A percentile compares a stretch with the other conserved stretches of the same genome.
These are phyloP conservation scores for Eristalis tenax DNA, from an alignment of 2,888 invertebrate species.

Conservation along the genomic window DNA sequence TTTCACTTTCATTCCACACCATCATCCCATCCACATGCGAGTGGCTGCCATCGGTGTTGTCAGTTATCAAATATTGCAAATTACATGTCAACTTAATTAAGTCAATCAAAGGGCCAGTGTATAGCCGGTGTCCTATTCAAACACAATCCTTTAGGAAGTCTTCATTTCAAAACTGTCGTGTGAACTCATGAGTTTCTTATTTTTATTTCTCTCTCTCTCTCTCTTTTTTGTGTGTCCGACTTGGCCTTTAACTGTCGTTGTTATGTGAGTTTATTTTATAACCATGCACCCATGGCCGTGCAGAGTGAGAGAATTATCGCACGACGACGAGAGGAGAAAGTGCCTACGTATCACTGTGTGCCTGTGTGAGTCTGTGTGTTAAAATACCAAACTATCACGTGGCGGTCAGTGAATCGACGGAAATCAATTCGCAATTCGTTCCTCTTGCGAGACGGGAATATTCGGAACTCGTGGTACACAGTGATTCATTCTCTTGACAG, in stretches of 20 bases:
- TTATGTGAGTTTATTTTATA: conserved; percentile 5
- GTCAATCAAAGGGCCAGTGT: not conserved
- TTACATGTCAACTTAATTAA: not conserved
- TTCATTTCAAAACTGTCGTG: not conserved
- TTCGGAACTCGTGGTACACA: not conserved
- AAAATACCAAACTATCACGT: not conserved
- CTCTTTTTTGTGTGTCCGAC: not conserved
- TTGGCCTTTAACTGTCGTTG: not conserved
- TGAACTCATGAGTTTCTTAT: not conserved
- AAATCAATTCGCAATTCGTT: not conserved
- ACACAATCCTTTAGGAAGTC: not conserved
- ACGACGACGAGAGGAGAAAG: conserved; percentile 27
- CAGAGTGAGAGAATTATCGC: conserved; percentile 9
- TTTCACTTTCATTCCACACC: no score
- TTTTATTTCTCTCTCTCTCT: not conserved
- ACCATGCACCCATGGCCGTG: not conserved
- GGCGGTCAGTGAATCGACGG: not conserved
- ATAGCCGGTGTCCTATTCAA: not conserved
- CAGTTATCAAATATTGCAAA: not conserved
- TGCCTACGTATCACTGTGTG: not conserved
- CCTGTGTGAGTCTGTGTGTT: not conserved
- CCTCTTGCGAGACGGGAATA: not conserved
- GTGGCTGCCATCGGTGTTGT: not conserved
- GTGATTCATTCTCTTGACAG: not conserved
- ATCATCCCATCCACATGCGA: no score